These are phyloP conservation scores for Trididemnum clinides DNA, from an alignment of 23 tunicate species.

Conservation along the genomic window DNA sequence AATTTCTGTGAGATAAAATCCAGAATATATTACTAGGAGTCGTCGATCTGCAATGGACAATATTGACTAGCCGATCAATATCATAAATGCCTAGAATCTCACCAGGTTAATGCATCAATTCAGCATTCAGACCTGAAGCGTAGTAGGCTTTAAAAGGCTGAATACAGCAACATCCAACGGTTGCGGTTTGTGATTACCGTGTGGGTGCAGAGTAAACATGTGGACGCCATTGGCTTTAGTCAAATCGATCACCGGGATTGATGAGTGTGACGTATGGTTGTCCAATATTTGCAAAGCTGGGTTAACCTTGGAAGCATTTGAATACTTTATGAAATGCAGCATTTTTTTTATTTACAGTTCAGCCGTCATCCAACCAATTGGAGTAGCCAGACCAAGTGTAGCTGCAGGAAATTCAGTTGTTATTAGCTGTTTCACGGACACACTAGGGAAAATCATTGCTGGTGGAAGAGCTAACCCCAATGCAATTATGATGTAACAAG, in stretches of 20 bases:
- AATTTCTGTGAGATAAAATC: neutral
- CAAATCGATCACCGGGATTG: constrained; percentile 11
- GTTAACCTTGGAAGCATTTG: constrained; percentile 4
- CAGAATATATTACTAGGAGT: neutral
- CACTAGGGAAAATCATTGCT: constrained; percentile 19
- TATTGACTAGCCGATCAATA: neutral
- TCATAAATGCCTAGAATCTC: neutral
- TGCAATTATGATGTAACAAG: constrained; percentile 32
- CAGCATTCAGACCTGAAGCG: neutral
- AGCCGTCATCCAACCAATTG: constrained; percentile 21
- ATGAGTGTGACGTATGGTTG: constrained; percentile 19
- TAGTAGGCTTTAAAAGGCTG: neutral
- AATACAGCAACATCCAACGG: neutral
- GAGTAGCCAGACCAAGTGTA: neutral
- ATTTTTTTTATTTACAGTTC: constrained; percentile 8
- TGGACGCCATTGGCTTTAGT: constrained; percentile 9
- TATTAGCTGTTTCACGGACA: neutral
- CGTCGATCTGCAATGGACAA: neutral
- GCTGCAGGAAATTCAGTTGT: neutral
- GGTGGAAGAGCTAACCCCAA: constrained; percentile 25
- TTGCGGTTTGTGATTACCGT: constrained; percentile 6
- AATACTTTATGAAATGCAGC: neutral
- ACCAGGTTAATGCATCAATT: neutral
- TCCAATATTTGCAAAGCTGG: constrained; percentile 9
- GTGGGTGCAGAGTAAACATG: constrained; percentile 29